Conservation (phyloP, 2,888 invertebrate genomes). For the Harpagoxenus sublaevis region DNA sequence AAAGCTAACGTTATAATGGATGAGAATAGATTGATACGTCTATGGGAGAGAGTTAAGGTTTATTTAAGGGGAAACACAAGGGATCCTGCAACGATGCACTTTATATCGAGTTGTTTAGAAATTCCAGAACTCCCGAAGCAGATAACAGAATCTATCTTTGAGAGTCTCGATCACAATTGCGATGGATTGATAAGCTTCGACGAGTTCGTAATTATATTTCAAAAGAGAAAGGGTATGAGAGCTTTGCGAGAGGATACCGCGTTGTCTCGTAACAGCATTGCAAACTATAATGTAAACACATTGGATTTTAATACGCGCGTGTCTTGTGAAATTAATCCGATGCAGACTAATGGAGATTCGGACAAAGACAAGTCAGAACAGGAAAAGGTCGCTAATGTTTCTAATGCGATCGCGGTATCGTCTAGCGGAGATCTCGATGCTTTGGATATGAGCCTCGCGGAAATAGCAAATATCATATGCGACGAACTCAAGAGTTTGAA, state of each 20-base stretch:
- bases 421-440: slow-evolving; percentile 90
- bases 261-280: slow-evolving; percentile 23
- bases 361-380: slow-evolving; percentile 90
- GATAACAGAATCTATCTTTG: slow-evolving; percentile 89
- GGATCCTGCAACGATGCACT: slow-evolving; percentile 89
- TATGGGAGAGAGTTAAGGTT: slow-evolving; percentile 68
- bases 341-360: slow-evolving; percentile 86
- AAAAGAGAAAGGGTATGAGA: slow-evolving; percentile 84
- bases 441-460: slow-evolving; percentile 88
- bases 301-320: slow-evolving; percentile 17
- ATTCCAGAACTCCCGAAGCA: slow-evolving; percentile 89
- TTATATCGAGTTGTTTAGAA: slow-evolving; percentile 90
- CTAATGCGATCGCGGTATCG: slow-evolving; percentile 89
- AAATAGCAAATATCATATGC: slow-evolving; percentile 90
- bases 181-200: slow-evolving; percentile 90
- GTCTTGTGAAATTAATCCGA: slow-evolving; percentile 12
- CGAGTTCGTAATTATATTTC: slow-evolving; percentile 89
- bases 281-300: slow-evolving; percentile 11
- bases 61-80: slow-evolving; percentile 84
- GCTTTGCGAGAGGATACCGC: slow-evolving; percentile 75
- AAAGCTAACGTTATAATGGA: slow-evolving; percentile 58
- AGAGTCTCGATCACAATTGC: slow-evolving; percentile 89
- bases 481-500: slow-evolving; percentile 88
- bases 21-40: slow-evolving; percentile 64
- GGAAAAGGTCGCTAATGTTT: slow-evolving; percentile 90